Evolutionary conservation across 2,113 vertebrate species (phyloP).

Genomic region (Lepisosteus oculatus): DNA sequence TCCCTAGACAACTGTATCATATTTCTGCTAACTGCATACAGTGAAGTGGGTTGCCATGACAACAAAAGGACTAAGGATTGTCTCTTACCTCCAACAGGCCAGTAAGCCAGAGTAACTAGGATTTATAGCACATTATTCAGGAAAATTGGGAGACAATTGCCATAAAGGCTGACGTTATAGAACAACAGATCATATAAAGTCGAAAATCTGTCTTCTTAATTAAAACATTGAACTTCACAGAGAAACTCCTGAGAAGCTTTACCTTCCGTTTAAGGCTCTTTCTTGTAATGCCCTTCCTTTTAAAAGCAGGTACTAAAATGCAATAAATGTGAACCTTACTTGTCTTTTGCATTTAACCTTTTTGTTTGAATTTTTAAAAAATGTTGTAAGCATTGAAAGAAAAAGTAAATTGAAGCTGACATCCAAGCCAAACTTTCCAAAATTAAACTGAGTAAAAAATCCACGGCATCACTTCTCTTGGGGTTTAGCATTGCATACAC

Average conservation of each 20-base stretch:
- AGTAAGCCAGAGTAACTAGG: slow-evolving; percentile 28
- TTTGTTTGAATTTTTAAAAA: too few relatives aligned
- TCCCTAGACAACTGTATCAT: slow-evolving; percentile 27
- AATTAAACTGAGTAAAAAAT: too few relatives aligned
- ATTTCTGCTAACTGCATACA: slow-evolving; percentile 21
- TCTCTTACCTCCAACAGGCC: slow-evolving; percentile 16
- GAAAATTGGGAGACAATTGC: slow-evolving; percentile 21
- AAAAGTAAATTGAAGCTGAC: too few relatives aligned
- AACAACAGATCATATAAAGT: slow-evolving; percentile 26
- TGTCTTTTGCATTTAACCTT: too few relatives aligned
- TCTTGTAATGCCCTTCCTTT: slow-evolving; percentile 2
- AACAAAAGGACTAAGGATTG: slow-evolving; percentile 30
- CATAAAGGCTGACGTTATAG: slow-evolving; percentile 27
- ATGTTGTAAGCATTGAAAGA: too few relatives aligned
- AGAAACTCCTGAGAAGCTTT: background rate
- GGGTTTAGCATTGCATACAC: too few relatives aligned
- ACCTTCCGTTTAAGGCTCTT: background rate
- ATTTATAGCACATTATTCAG: slow-evolving; percentile 33
- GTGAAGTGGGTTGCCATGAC: slow-evolving; percentile 38
- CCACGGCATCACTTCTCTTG: too few relatives aligned
- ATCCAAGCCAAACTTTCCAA: too few relatives aligned
- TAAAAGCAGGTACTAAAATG: background rate
- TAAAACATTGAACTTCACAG: slow-evolving; percentile 2
- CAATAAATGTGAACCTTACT: background rate
- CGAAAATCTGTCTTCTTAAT: slow-evolving; percentile 23